Base-by-base conservation (phyloP, 1,140 invertebrate genomes). In the Leptinotarsa defecta region DNA sequence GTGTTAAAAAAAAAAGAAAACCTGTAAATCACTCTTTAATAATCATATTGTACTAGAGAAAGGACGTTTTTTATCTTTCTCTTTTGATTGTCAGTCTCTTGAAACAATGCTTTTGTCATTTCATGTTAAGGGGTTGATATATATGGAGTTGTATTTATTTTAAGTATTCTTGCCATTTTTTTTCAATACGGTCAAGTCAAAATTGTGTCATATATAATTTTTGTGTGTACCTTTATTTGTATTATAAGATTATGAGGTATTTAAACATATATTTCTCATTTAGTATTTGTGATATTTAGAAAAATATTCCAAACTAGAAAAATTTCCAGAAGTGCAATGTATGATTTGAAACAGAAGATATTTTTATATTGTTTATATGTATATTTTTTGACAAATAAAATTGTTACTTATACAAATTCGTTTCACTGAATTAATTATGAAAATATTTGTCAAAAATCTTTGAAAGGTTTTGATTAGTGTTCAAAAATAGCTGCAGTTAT, bases 301-400 rank as follows among this genome's bases (percentile, higher is more conserved):
- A 57, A 57, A 57, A 57, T 65, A 65, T 65, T n/a, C 64, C 20
- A 65, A 13, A 4, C 20, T 20, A 13, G 13, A 15, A 65, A 65
- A 34, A 17, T 13, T 65, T 65, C 27, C 64, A 24, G 20, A 65
- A 65, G 64, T 65, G 64, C 64, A 65, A 65, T 65, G 64, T 65
- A 65, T 13, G 64, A 65, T 65, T 8, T 11, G 17, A 65, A 65
- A 20, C n/a, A 20, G 13, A 65, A 65, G 27, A 65, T 65, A 65
- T 65, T 65, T 65, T 65, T 65, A 65, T 65, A 27, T 65, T 65
- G 64, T 65, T 65, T 19, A 24, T 65, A 24, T 24, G 20, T 65
- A 57, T 57, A 65, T 65, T 65, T 65, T 65, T 65, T 20, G 13
- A 65, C 13, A 24, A 65, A 65, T 65, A 65, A 65, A 65, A 65